Conservation (phyloP, 1,140 invertebrate genomes). For the Tetramorium parvispinum region DNA sequence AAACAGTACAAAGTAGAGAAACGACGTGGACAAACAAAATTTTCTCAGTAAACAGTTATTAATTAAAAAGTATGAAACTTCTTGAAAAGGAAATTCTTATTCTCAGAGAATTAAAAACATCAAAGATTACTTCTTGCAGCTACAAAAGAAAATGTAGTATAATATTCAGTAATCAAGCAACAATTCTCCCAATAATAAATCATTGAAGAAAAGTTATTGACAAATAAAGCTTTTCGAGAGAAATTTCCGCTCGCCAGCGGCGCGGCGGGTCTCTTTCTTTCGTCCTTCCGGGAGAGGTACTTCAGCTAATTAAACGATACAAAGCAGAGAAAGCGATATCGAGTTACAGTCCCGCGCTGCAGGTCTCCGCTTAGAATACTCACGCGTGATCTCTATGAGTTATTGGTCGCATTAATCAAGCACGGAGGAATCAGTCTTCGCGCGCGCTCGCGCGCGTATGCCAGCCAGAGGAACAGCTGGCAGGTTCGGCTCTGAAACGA, state of each 20-base stretch:
- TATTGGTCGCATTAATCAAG: conserved; percentile 71
- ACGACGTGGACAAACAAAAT: background rate
- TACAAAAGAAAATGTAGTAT: background rate
- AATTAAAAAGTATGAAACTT: background rate
- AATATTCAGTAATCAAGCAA: conserved; percentile 12
- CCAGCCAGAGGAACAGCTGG: conserved; percentile 36
- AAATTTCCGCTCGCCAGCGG: conserved; percentile 22
- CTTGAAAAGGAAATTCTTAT: background rate
- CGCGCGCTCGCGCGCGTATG: background rate
- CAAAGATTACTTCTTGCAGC: background rate
- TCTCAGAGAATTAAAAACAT: background rate
- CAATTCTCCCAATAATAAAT: background rate
- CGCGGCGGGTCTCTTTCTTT: background rate
- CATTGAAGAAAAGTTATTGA: conserved; percentile 1
- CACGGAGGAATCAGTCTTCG: conserved; percentile 48
- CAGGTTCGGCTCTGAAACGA: conserved; percentile 42
- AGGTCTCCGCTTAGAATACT: conserved; percentile 27
- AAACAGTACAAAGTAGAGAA: background rate
- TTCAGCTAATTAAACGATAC: conserved; percentile 47
- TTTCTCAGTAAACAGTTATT: background rate
- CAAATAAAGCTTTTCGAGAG: conserved; percentile 18
- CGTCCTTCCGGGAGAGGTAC: background rate
- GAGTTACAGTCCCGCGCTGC: conserved; percentile 18
- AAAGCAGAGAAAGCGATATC: conserved; percentile 59
- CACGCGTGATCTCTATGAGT: conserved; percentile 43